Conservation (phyloP, 1,140 invertebrate species). For the Latrodectus geometricus region DNA sequence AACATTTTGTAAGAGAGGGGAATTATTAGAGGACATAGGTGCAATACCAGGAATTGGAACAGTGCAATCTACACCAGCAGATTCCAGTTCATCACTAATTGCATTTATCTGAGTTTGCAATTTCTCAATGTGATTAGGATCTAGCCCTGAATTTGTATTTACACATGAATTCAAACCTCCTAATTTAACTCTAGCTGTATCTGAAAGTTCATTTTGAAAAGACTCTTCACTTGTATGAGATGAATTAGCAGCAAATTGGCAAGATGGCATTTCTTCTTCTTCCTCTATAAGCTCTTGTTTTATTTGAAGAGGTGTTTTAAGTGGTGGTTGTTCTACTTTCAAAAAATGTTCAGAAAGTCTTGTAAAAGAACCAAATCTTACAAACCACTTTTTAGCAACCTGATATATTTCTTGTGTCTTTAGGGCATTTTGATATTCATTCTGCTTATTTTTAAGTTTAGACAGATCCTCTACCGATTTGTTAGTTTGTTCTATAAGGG, state of each 20-base stretch:
- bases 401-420: background rate
- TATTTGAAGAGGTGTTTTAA: conserved; percentile 9
- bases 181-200: background rate
- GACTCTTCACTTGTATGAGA: background rate
- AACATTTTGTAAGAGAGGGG: background rate
- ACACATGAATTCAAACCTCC: background rate
- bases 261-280: conserved; percentile 7
- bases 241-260: conserved; percentile 19
- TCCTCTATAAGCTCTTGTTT: conserved; percentile 21
- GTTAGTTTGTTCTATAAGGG: background rate
- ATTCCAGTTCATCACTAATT: background rate
- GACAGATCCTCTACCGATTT: background rate
- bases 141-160: background rate
- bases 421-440: background rate
- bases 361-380: background rate
- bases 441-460: background rate
- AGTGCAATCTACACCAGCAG: background rate
- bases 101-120: conserved; percentile 14
- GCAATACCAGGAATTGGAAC: background rate
- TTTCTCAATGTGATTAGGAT: conserved; percentile 6
- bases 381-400: background rate
- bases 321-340: background rate
- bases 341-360: conserved; percentile 16
- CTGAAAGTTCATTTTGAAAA: background rate
- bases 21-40: background rate